Evolutionary conservation across 2,113 vertebrate genomes (phyloP), one percentile per base, ranked within the genome.

Genomic region (Herpetotheres cachinnans): DNA sequence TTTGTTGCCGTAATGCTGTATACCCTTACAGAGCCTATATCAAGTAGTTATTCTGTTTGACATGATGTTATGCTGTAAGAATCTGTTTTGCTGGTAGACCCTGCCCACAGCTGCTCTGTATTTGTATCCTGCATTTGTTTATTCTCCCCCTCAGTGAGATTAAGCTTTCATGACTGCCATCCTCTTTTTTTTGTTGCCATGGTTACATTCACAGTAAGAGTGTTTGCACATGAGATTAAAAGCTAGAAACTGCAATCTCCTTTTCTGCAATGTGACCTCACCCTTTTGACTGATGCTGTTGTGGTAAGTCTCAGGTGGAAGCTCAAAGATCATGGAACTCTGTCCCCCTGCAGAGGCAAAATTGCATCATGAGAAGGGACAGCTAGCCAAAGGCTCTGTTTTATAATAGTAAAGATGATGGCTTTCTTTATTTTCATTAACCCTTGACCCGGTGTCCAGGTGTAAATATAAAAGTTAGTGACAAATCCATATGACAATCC

Each of bases 171-270:
- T 2, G 34, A 73, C 70, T 59, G 81, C 88, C 89, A 90, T 87
- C 82, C 69, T 92, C 50, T 63, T 30, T 79, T 73, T 94, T 59
- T 70, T 97, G 82, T 98, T 98, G 90, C 97, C 76, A 89, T 98
- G 96, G 98, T 97, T 97, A 97, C 96, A 14, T 74, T 82, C 82
- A 40, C 49, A 16, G 89, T 89, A 77, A 89, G 71, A 63, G 81
- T 86, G 92, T 94, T 94, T 86, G 89, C 91, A 94, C 95, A 88
- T 90, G 95, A 73, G 89, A 97, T 93, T 86, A 92, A 94, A 70
- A 76, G 34, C 42, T 61, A 62, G 87, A 72, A 94, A 58, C 76
- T 91, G 82, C 93, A 93, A 20, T 96, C 52, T 85, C 32, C 29
- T 93, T 82, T 59, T 82, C 78, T 94, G 81, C 81, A 90, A 2